A percentile compares a stretch with the other conserved stretches of the same genome.
Conservation (phyloP, 2,113 vertebrate genomes). For the Cyphomyrus plagiostoma region DNA sequence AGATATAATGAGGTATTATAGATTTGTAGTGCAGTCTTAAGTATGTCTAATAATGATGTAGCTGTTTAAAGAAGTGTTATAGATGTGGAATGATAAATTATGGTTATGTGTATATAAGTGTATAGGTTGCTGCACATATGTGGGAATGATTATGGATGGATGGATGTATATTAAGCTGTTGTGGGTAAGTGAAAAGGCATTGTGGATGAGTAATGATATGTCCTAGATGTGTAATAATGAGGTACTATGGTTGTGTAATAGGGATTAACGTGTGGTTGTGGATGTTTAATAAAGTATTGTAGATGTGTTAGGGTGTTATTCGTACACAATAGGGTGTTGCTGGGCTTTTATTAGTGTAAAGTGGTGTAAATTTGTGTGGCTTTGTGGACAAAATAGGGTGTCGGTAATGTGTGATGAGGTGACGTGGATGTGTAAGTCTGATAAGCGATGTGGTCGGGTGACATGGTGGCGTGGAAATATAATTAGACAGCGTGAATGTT, state of each 20-base stretch:
- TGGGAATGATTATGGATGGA: not conserved
- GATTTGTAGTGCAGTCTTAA: not conserved
- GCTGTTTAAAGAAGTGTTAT: not conserved
- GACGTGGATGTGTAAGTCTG: not conserved
- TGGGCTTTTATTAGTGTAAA: not conserved
- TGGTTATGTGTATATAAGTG: not conserved
- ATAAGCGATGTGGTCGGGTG: not conserved
- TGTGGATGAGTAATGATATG: not conserved
- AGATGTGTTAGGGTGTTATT: not conserved
- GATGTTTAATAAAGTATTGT: not conserved
- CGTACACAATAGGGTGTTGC: not conserved
- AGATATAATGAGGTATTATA: not conserved
- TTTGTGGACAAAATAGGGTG: not conserved
- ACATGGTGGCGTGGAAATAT: not conserved
- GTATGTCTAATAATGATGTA: not conserved
- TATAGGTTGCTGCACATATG: not conserved
- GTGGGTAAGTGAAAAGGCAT: not conserved
- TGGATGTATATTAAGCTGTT: not conserved
- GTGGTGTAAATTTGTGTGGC: not conserved
- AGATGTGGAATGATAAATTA: not conserved
- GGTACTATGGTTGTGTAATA: not conserved
- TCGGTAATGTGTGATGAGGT: not conserved
- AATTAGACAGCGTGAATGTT: not conserved
- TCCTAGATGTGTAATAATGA: not conserved
- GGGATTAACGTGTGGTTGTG: not conserved